Evolutionary conservation across 2,797 vertebrate species (phyloP).

Genomic region (Alectoris magna): DNA sequence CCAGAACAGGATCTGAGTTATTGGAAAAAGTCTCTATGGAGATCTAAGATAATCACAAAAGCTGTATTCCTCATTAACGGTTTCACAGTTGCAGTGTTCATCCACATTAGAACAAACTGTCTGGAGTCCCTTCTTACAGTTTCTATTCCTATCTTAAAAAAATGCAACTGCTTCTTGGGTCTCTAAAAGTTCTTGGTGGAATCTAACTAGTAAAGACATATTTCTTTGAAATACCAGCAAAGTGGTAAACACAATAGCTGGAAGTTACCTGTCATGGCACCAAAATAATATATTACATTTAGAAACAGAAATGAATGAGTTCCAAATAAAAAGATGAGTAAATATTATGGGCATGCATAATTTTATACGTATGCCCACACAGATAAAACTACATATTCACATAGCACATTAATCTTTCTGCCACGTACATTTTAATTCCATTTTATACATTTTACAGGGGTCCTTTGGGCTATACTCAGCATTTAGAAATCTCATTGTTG

Average conservation of each 20-base stretch:
- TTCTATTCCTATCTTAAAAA: background rate
- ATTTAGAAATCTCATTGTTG: background rate
- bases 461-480: background rate
- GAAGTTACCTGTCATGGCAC: background rate
- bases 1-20: background rate
- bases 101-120: slow-evolving; percentile 10
- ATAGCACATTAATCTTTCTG: background rate
- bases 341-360: background rate
- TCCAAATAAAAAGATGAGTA: background rate
- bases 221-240: background rate
- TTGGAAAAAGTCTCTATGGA: background rate
- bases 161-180: background rate
- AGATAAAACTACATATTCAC: background rate
- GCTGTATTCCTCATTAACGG: background rate
- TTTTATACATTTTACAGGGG: background rate
- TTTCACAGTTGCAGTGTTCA: background rate
- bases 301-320: background rate
- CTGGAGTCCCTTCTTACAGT: background rate
- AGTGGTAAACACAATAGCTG: background rate
- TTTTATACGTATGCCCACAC: background rate
- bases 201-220: background rate
- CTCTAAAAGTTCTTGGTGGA: background rate
- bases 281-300: background rate
- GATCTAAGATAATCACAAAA: slow-evolving; percentile 20
- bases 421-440: background rate